A percentile compares a stretch with the other conserved stretches of the same genome.
These are phyloP conservation scores for Hydrolagus affinis DNA, from an alignment of 2,113 vertebrate genomes.

Conservation along the genomic window DNA sequence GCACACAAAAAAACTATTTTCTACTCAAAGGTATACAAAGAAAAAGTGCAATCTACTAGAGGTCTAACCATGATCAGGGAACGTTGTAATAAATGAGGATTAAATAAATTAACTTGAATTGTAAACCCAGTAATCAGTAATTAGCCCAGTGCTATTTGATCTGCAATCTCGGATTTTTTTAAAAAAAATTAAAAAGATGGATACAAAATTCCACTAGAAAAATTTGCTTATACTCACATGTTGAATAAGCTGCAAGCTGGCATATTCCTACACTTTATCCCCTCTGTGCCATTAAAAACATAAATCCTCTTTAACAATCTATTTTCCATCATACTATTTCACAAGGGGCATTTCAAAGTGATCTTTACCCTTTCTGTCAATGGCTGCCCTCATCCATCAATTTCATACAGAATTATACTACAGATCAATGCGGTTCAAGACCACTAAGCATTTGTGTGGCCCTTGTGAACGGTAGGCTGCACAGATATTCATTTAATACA, in stretches of 20 bases:
- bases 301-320: constrained; percentile 74
- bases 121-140: background rate
- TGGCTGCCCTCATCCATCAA: constrained; percentile 77
- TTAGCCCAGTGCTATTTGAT: background rate
- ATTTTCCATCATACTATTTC: constrained; percentile 70
- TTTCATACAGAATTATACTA: constrained; percentile 85
- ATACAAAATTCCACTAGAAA: background rate
- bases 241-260: constrained; percentile 44
- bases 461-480: constrained; percentile 51
- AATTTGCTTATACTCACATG: constrained; percentile 47
- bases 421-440: constrained; percentile 82
- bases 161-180: background rate
- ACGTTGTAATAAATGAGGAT: no score
- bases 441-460: constrained; percentile 62
- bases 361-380: constrained; percentile 82
- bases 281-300: constrained; percentile 49
- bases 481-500: constrained; percentile 58
- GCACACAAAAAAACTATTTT: no score
- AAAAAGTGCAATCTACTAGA: no score
- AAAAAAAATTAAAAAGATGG: background rate
- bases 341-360: constrained; percentile 69
- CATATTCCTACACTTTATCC: constrained; percentile 42
- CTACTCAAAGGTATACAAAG: no score
- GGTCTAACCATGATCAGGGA: no score
- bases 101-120: no score